These are phyloP conservation scores for Hetaerina titia DNA, from an alignment of 2,888 invertebrate genomes.

Conservation along the genomic window DNA sequence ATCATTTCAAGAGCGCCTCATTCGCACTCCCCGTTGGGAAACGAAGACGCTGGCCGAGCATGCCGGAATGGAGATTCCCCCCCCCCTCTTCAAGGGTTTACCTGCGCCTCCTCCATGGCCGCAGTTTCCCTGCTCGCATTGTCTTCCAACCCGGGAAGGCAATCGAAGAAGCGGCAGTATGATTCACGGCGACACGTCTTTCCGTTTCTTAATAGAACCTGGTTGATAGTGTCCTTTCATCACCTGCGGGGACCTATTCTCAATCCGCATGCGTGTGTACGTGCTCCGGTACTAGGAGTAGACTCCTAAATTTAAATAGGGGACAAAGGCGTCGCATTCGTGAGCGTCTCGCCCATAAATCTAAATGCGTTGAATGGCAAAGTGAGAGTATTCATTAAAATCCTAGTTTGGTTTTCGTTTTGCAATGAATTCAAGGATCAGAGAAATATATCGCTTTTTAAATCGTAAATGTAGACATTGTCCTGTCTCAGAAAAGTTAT, in stretches of 20 bases:
- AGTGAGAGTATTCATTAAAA: no score
- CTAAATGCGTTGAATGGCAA: background rate
- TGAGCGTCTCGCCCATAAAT: background rate
- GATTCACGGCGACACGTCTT: conserved; percentile 31
- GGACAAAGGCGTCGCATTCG: background rate
- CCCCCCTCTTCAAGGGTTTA: background rate
- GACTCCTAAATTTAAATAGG: background rate
- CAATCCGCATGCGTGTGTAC: background rate
- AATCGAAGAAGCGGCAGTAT: background rate
- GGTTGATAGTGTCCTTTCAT: background rate
- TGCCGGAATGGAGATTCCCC: background rate
- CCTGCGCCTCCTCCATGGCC: background rate
- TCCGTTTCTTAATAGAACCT: background rate
- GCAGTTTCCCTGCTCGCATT: background rate
- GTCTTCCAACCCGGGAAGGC: background rate
- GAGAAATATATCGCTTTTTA: no score
- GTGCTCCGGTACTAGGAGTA: background rate
- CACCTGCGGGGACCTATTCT: background rate
- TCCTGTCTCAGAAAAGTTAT: no score
- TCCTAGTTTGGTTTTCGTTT: no score
- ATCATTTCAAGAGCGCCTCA: background rate
- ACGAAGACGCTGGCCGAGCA: background rate
- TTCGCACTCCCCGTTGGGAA: background rate
- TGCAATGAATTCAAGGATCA: no score
- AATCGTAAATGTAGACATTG: no score